Base-by-base conservation (phyloP, 2,113 vertebrate genomes). In the Mesitornis unicolor region DNA sequence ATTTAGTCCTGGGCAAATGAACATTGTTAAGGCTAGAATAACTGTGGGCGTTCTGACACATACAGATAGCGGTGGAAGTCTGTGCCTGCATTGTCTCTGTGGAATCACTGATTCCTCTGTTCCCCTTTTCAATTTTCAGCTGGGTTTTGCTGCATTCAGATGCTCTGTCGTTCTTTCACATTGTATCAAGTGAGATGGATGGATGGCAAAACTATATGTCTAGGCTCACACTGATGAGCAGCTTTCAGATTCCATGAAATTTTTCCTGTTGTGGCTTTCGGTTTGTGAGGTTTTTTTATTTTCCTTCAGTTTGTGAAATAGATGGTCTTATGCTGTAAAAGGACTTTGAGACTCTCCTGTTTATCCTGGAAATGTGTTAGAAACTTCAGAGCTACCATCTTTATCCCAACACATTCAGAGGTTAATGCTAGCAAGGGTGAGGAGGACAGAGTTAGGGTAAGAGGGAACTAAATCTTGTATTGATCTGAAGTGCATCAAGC, bases 1-100 rank as follows among this genome's bases (percentile, higher is more conserved):
- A 81, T 91, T 88, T 86, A 75, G 76, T 70, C 85, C 86, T 26
- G 82, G 76, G 78, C 94, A 96, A 90, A 87, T 89, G 81, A 77
- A 35, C 47, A 29, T 59, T 83, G 83, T 57, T n/a, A n/a, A 84
- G 90, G 88, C 35, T 31, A 64, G 82, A 50, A 26, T 88, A 83
- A 67, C 63, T 1, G 4, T 36, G 26, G 87, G 83, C 2, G 0
- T 42, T 54, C 71, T 57, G 45, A 42, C 25, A 15, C 43, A 11
- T 61, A 68, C 48, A 25, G 26, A 9, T 86, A 18, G 40, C 10
- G 33, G 40, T 26, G 38, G 69, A 8, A 57, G 47, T 77, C 69
- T 51, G 50, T 20, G 63, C 77, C 74, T 45, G 59, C 4, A 0
- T 10, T 13, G 5, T 74, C 28, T 82, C 71, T 3, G 6, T 22